Conservation (phyloP, 2,888 invertebrate species). For the Molanna angustata region DNA sequence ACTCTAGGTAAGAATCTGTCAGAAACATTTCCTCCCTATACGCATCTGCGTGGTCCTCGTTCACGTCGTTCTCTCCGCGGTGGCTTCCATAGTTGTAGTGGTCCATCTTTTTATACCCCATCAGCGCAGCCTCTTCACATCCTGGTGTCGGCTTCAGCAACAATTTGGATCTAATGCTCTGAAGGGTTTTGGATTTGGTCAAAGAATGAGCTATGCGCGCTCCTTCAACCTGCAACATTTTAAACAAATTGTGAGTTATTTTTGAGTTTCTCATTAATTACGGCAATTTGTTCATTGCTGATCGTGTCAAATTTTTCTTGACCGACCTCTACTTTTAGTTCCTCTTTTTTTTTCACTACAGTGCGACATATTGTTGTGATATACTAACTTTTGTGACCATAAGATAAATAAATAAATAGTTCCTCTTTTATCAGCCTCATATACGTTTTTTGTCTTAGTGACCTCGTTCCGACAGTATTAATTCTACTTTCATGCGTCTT, state of each 20-base stretch:
- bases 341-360: too few relatives aligned
- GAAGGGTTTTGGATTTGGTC: conserved; percentile 59
- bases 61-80: neutral
- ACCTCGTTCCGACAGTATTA: too few relatives aligned
- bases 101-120: neutral
- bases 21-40: conserved; percentile 51
- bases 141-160: conserved; percentile 66
- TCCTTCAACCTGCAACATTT: conserved; percentile 62
- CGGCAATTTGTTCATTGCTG: neutral
- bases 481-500: too few relatives aligned
- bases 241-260: too few relatives aligned
- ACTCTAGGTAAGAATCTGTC: conserved; percentile 75
- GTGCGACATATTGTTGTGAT: too few relatives aligned
- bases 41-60: neutral
- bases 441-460: too few relatives aligned
- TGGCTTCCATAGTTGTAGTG: neutral
- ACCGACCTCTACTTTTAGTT: too few relatives aligned
- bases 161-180: conserved; percentile 58
- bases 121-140: conserved; percentile 45
- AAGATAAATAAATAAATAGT: too few relatives aligned
- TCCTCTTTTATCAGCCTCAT: too few relatives aligned
- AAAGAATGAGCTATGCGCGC: conserved; percentile 65
- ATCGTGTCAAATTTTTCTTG: neutral
- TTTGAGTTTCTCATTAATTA: too few relatives aligned
- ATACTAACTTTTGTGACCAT: too few relatives aligned